phyloP scores from a whole-genome alignment of 2,888 invertebrate species.

The Allygus modestus region DNA sequence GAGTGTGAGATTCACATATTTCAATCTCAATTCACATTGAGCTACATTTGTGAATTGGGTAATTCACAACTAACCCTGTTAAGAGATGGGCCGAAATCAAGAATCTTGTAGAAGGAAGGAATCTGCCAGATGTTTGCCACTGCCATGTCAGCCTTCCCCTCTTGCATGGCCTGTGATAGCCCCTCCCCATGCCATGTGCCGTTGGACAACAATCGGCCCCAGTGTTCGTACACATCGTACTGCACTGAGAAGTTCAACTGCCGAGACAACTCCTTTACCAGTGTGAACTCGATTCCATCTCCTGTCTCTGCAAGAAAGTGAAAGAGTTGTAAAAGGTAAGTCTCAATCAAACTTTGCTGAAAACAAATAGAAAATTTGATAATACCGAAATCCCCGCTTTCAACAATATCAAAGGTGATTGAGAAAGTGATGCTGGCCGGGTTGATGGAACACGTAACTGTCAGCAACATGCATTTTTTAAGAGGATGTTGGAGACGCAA shows the following conservation, averaged over 20 bases:
- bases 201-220: background rate
- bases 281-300: background rate
- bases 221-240: background rate
- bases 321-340: no score
- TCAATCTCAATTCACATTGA: no score
- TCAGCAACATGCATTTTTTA: background rate
- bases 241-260: slow-evolving; percentile 6
- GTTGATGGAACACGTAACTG: no score
- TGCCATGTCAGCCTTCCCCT: background rate
- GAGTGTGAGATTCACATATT: no score
- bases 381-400: no score
- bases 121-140: slow-evolving; percentile 25
- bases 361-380: no score
- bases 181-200: slow-evolving; percentile 7
- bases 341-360: no score
- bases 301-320: background rate
- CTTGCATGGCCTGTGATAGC: background rate
- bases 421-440: no score
- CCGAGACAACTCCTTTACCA: background rate
- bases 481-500: no score
- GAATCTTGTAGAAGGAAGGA: background rate
- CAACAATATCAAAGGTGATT: no score
- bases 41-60: no score
- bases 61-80: slow-evolving; percentile 6
- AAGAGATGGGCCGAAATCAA: slow-evolving; percentile 14